These are phyloP conservation scores for Hiodon tergisus DNA, from an alignment of 2,113 vertebrate species.

Conservation along the genomic window DNA sequence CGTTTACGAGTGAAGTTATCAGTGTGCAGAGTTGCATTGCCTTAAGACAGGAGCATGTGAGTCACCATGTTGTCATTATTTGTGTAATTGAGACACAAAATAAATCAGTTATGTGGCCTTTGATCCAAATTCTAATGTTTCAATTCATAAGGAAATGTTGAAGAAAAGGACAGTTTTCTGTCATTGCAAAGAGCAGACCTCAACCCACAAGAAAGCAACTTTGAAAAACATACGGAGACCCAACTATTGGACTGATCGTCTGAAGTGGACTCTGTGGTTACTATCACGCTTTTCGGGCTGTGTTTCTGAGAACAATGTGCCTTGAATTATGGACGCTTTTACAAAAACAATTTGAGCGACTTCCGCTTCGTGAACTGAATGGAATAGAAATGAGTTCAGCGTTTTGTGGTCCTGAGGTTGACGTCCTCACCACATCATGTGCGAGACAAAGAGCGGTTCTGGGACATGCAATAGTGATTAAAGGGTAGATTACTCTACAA, in stretches of 20 bases:
- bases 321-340: background rate
- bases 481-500: background rate
- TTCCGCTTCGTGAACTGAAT: background rate
- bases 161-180: background rate
- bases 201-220: constrained; percentile 23
- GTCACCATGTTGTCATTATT: background rate
- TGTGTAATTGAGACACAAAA: background rate
- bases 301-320: background rate
- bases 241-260: constrained; percentile 9
- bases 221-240: background rate
- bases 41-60: background rate
- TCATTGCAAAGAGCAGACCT: background rate
- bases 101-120: constrained; percentile 4
- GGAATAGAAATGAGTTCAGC: constrained; percentile 11
- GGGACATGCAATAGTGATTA: background rate
- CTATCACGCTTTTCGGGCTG: background rate
- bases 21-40: background rate
- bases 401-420: background rate
- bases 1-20: no score
- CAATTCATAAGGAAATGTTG: background rate
- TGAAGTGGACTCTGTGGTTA: background rate
- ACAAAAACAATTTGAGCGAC: constrained; percentile 4
- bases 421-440: background rate
- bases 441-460: background rate
- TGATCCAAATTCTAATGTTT: constrained; percentile 4